A percentile compares a stretch with the other conserved stretches of the same genome.
phyloP scores from a whole-genome alignment of 53 echinoderm and acorn worm species.

The Patiria pectinifera region DNA sequence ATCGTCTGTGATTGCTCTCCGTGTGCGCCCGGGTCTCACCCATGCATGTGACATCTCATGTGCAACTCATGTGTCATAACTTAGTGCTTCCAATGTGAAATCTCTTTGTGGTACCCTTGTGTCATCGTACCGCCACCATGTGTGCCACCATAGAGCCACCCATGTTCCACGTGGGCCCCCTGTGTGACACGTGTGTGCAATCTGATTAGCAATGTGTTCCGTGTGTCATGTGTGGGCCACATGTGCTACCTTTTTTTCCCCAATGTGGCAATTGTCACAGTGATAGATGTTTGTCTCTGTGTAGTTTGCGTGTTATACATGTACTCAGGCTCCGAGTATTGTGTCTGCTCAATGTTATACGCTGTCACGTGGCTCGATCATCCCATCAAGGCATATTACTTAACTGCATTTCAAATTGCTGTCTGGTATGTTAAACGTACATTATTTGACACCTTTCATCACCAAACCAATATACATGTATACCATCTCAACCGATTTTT shows the following conservation, averaged over 20 bases:
- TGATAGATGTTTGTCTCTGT: too few relatives aligned
- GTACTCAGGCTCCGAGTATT: too few relatives aligned
- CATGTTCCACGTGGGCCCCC: slow-evolving; percentile 3
- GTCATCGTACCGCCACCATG: not conserved
- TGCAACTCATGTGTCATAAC: too few relatives aligned
- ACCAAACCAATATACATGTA: not conserved
- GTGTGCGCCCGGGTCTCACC: not conserved
- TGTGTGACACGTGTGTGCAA: not conserved
- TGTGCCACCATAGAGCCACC: not conserved
- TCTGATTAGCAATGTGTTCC: not conserved
- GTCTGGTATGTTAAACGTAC: not conserved
- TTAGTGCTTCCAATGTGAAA: too few relatives aligned
- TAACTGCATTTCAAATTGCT: not conserved
- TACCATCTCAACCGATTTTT: too few relatives aligned
- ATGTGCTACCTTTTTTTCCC: not conserved
- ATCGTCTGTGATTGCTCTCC: not conserved
- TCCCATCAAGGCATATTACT: too few relatives aligned
- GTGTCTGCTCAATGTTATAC: not conserved
- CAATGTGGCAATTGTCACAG: not conserved
- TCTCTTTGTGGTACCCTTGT: not conserved
- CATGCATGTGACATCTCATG: not conserved
- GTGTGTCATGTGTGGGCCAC: not conserved
- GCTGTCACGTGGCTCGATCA: not conserved
- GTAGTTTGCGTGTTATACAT: too few relatives aligned
- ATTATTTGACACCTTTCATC: not conserved